These are phyloP conservation scores for Latrodectus elegans DNA, from an alignment of 2,888 invertebrate genomes.

Conservation along the genomic window DNA sequence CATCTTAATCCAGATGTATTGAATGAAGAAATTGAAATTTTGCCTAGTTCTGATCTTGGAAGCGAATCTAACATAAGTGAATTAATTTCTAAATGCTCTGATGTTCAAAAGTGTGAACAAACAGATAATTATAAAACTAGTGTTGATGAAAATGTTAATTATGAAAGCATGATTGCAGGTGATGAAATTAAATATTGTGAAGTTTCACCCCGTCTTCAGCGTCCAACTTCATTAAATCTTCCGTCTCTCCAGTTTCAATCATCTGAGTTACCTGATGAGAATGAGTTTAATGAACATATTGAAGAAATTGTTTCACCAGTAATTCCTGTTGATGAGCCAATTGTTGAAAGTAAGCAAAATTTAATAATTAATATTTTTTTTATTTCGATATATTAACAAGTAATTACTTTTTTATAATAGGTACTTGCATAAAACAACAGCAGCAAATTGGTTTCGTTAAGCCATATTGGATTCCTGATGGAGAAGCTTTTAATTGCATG, in stretches of 20 bases:
- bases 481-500: slow-evolving; percentile 87
- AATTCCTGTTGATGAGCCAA: slow-evolving; percentile 10
- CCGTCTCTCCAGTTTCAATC: slow-evolving; percentile 38
- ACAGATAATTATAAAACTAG: background rate
- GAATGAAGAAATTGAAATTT: background rate
- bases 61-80: too few relatives aligned
- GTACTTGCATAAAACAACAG: slow-evolving; percentile 33
- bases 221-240: slow-evolving; percentile 61
- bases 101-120: too few relatives aligned
- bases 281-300: background rate
- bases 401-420: background rate
- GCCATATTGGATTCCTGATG: slow-evolving; percentile 91
- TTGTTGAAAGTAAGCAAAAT: slow-evolving; percentile 9
- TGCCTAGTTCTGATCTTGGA: too few relatives aligned
- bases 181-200: slow-evolving; percentile 18
- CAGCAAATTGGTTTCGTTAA: slow-evolving; percentile 81
- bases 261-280: slow-evolving; percentile 18
- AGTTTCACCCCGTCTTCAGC: slow-evolving; percentile 43
- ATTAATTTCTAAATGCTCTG: too few relatives aligned
- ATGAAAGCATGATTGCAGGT: background rate
- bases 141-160: background rate
- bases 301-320: slow-evolving; percentile 5
- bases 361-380: background rate
- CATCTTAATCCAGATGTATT: background rate
- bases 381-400: background rate